Evolutionary conservation across 2,797 vertebrate genomes (phyloP).

Genomic region (Knipowitschia caucasica): DNA sequence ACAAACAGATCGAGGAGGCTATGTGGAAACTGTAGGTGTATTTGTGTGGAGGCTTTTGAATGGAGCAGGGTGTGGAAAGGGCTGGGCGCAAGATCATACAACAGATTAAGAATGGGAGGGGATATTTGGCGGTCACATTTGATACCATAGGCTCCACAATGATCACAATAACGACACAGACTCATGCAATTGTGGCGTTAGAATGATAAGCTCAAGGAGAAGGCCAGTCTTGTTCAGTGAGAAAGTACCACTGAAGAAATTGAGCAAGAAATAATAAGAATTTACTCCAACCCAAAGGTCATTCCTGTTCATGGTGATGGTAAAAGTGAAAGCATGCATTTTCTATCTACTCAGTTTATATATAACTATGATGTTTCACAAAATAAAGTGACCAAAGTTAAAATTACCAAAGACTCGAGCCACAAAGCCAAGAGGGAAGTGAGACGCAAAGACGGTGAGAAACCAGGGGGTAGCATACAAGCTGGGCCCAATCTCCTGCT

Average conservation of each 20-base stretch:
- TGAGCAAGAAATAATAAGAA: slow-evolving; percentile 27
- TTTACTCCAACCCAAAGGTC: too few species aligned
- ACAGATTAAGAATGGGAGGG: slow-evolving; percentile 49
- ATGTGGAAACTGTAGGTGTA: slow-evolving; percentile 18
- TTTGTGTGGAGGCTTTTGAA: slow-evolving; percentile 36
- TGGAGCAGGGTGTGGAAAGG: slow-evolving; percentile 48
- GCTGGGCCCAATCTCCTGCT: slow-evolving; percentile 93
- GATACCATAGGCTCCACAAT: slow-evolving; percentile 30
- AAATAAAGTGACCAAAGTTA: too few species aligned
- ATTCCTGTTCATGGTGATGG: slow-evolving; percentile 16
- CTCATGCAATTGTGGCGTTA: slow-evolving; percentile 10
- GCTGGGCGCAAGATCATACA: slow-evolving; percentile 51
- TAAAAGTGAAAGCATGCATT: background rate
- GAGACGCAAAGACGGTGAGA: slow-evolving; percentile 93
- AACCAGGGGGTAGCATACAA: slow-evolving; percentile 98
- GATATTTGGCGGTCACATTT: slow-evolving; percentile 36
- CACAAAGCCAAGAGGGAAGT: slow-evolving; percentile 95
- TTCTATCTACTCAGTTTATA: too few species aligned
- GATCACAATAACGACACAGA: background rate
- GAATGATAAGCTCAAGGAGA: slow-evolving; percentile 54
- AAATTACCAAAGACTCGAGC: slow-evolving; percentile 92
- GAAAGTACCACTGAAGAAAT: slow-evolving; percentile 35
- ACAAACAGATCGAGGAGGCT: slow-evolving; percentile 32
- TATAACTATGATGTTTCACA: too few species aligned
- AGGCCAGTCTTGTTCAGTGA: slow-evolving; percentile 50